Percentiles rank a stretch among this genome's conserved stretches.
Evolutionary conservation across 2,797 vertebrate species (phyloP).

Genomic region (Xyrichtys novacula): DNA sequence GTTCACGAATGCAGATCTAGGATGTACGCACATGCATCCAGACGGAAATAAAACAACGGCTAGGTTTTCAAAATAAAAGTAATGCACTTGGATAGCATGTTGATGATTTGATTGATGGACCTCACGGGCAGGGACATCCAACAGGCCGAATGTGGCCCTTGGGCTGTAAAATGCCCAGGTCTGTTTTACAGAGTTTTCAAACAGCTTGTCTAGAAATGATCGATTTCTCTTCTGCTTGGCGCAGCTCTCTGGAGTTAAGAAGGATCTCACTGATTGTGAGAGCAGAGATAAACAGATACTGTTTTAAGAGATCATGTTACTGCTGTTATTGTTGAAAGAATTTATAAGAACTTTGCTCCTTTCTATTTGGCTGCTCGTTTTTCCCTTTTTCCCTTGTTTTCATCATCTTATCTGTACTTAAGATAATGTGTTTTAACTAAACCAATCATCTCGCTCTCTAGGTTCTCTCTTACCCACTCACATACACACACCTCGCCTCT

Average conservation of each 20-base stretch:
- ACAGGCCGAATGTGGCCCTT: no score
- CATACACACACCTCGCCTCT: background rate
- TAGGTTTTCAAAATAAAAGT: no score
- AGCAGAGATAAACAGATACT: slow-evolving; percentile 38
- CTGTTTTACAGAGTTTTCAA: slow-evolving; percentile 47
- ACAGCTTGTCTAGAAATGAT: slow-evolving; percentile 64
- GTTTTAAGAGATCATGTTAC: slow-evolving; percentile 24
- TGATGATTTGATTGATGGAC: no score
- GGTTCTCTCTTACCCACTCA: background rate
- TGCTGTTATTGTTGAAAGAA: background rate
- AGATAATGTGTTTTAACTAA: background rate
- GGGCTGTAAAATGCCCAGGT: no score
- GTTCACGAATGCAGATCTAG: no score
- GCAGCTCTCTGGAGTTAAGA: slow-evolving; percentile 50
- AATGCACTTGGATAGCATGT: no score
- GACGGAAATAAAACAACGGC: no score
- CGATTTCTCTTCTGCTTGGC: slow-evolving; percentile 51
- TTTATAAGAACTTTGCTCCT: background rate
- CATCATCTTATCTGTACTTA: background rate
- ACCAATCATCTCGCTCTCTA: background rate
- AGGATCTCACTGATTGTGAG: slow-evolving; percentile 58
- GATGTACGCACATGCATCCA: no score
- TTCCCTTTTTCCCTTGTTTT: background rate
- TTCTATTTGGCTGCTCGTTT: background rate
- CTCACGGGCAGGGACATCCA: no score